Conservation (phyloP, 2,113 vertebrate species). For the Proteles cristata region DNA sequence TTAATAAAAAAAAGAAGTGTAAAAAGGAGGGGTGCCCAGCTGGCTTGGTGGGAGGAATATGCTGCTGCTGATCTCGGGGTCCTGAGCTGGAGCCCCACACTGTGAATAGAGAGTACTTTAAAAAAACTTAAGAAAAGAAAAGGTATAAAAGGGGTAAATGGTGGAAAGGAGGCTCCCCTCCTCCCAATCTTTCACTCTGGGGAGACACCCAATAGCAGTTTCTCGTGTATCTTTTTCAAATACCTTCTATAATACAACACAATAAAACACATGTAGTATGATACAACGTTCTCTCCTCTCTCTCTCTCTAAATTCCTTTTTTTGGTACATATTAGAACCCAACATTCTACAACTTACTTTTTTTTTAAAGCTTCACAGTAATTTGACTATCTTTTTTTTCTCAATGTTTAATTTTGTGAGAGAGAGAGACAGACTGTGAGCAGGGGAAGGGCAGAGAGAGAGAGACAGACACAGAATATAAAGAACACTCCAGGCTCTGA, state of each 20-base stretch:
- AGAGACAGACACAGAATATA: too few species aligned
- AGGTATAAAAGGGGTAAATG: neutral
- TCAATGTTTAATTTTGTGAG: too few species aligned
- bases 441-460: too few species aligned
- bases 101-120: neutral
- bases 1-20: too few species aligned
- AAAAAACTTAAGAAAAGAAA: too few species aligned
- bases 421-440: too few species aligned
- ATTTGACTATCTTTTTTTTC: neutral
- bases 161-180: neutral
- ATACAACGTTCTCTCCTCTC: neutral
- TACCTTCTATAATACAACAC: neutral
- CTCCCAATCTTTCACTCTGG: too few species aligned
- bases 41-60: too few species aligned
- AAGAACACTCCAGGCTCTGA: too few species aligned
- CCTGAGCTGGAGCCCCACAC: neutral
- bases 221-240: neutral
- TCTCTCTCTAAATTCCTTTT: neutral
- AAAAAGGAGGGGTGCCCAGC: neutral
- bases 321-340: neutral
- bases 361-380: neutral
- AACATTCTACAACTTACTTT: fast-evolving
- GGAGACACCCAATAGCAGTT: neutral
- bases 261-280: too few species aligned
- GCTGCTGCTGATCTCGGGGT: neutral